phyloP scores from a whole-genome alignment of 2,113 vertebrate species.

The Corynorhinus townsendii region DNA sequence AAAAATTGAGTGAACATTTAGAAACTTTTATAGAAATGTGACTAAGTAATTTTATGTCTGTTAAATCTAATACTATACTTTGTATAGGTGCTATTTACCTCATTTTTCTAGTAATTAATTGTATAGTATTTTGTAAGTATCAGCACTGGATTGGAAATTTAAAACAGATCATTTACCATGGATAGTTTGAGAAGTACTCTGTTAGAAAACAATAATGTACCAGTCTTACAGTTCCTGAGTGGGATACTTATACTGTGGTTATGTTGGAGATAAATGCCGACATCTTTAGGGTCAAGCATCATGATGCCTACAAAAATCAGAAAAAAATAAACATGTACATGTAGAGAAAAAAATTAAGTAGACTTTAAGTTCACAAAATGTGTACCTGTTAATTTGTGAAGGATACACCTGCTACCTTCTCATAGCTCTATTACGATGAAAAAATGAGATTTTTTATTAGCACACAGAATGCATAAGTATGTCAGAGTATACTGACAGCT shows the following conservation, averaged over 20 bases:
- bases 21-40: neutral
- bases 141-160: neutral
- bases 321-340: neutral
- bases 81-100: neutral
- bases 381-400: constrained; percentile 29
- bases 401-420: neutral
- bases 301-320: neutral
- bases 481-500: neutral
- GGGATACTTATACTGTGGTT: neutral
- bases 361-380: constrained; percentile 15
- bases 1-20: neutral
- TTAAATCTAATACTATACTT: constrained; percentile 5
- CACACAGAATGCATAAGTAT: neutral
- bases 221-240: neutral
- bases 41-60: constrained; percentile 11
- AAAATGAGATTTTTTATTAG: neutral
- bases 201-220: neutral
- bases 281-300: neutral
- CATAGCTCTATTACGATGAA: neutral
- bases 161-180: neutral
- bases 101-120: constrained; percentile 15
- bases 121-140: constrained; percentile 7
- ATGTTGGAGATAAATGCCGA: neutral
- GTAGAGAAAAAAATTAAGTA: neutral
- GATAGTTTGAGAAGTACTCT: neutral